Conservation (phyloP, 2,888 invertebrate species). For the Tinea pellionella region DNA sequence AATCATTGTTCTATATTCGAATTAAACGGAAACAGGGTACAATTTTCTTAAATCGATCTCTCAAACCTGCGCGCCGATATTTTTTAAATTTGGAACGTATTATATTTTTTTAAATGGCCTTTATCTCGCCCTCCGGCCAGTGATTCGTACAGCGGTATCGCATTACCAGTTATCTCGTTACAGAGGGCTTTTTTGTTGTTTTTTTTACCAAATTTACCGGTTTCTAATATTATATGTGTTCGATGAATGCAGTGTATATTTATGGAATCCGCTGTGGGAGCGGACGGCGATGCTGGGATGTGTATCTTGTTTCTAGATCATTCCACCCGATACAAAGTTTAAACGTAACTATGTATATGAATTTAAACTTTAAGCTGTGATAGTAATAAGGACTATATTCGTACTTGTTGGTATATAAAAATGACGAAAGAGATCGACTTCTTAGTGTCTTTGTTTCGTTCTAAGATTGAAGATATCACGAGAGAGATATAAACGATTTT, state of each 20-base stretch:
- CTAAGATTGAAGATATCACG: not conserved
- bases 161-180: conserved; percentile 62
- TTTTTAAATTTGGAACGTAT: conserved; percentile 51
- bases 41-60: conserved; percentile 29
- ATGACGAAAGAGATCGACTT: not conserved
- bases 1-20: not conserved
- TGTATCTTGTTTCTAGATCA: conserved; percentile 57
- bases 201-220: conserved; percentile 43
- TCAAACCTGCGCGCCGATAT: conserved; percentile 38
- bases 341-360: conserved; percentile 47
- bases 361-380: conserved; percentile 50
- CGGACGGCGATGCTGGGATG: conserved; percentile 28
- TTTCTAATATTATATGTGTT: conserved; percentile 27
- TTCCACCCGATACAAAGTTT: conserved; percentile 52
- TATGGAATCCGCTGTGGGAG: conserved; percentile 52
- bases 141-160: conserved; percentile 56
- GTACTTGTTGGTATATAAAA: not conserved
- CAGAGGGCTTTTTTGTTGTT: conserved; percentile 38
- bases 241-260: conserved; percentile 40
- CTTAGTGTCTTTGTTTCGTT: not conserved
- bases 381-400: conserved; percentile 31
- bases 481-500: not conserved
- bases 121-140: conserved; percentile 55
- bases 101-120: conserved; percentile 40
- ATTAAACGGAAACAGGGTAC: conserved; percentile 18